Percentiles rank a stretch among this genome's conserved stretches.
phyloP scores from a whole-genome alignment of 2,113 vertebrate genomes.

The Pelobates fuscus region DNA sequence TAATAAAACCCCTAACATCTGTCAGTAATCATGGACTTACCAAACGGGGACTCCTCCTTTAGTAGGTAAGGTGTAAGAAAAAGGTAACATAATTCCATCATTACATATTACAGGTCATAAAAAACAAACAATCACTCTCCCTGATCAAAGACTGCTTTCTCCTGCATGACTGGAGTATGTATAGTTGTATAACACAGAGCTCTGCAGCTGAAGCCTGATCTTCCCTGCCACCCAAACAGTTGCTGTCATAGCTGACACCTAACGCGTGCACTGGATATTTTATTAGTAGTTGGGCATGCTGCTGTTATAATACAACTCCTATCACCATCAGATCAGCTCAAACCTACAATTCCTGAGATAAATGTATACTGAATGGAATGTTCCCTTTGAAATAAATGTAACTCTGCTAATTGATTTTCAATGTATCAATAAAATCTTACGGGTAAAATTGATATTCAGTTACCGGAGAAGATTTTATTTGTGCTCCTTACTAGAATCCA shows the following conservation, averaged over 20 bases:
- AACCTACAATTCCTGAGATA: too few species aligned
- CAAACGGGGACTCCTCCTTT: slow-evolving; percentile 99
- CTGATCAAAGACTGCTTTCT: slow-evolving; percentile 52
- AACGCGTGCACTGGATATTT: background rate
- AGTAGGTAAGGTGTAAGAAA: slow-evolving; percentile 99
- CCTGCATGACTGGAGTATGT: background rate
- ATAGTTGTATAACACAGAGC: background rate
- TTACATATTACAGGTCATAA: slow-evolving; percentile 97
- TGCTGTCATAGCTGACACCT: background rate
- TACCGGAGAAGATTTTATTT: too few species aligned
- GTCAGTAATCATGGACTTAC: slow-evolving; percentile 97
- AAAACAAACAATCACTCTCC: slow-evolving; percentile 90
- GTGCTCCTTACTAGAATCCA: too few species aligned
- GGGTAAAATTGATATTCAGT: too few species aligned
- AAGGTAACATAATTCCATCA: slow-evolving; percentile 99
- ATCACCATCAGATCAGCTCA: background rate
- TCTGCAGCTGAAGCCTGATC: background rate
- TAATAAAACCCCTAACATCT: slow-evolving; percentile 93
- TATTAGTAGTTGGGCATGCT: background rate
- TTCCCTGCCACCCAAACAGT: too few species aligned
- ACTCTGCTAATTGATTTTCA: too few species aligned
- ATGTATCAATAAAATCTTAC: too few species aligned
- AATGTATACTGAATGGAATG: too few species aligned
- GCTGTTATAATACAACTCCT: background rate
- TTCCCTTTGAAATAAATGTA: too few species aligned